These are phyloP conservation scores for Rhynchomys soricoides DNA, from an alignment of 2,113 vertebrate genomes.

Conservation along the genomic window DNA sequence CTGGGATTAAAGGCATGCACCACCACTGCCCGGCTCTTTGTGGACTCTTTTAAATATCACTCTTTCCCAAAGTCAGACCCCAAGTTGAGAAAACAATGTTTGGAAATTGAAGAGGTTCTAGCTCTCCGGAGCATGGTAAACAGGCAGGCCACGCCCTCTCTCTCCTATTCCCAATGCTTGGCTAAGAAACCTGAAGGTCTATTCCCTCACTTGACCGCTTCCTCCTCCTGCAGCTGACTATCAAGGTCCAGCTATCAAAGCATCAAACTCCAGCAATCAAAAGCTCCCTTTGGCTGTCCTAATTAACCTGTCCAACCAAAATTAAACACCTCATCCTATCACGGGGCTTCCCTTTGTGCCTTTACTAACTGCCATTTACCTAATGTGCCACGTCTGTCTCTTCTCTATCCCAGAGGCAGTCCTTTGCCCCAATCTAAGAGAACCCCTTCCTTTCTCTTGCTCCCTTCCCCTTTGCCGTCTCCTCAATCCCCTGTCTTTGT, in stretches of 20 bases:
- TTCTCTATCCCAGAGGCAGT: too few species aligned
- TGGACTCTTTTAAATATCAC: background rate
- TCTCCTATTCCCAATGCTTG: background rate
- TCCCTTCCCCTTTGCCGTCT: too few species aligned
- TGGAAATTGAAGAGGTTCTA: background rate
- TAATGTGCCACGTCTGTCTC: too few species aligned
- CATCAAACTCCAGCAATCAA: background rate
- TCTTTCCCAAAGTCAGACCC: background rate
- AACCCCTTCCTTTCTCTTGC: too few species aligned
- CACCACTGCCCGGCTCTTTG: too few species aligned
- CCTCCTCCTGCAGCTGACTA: background rate
- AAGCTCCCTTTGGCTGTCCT: background rate
- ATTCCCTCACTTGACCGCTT: too few species aligned
- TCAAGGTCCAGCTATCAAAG: background rate
- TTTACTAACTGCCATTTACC: too few species aligned
- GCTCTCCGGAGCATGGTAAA: background rate
- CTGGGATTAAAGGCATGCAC: too few species aligned
- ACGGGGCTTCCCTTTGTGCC: too few species aligned
- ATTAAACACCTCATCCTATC: background rate
- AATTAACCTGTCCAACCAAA: background rate
- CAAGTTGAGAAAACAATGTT: background rate
- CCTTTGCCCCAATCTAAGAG: too few species aligned
- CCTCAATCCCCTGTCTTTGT: too few species aligned
- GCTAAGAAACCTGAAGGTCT: background rate
- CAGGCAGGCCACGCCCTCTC: background rate